phyloP scores from a whole-genome alignment of 1,140 invertebrate species.

The Panagrolaimus sp. region DNA sequence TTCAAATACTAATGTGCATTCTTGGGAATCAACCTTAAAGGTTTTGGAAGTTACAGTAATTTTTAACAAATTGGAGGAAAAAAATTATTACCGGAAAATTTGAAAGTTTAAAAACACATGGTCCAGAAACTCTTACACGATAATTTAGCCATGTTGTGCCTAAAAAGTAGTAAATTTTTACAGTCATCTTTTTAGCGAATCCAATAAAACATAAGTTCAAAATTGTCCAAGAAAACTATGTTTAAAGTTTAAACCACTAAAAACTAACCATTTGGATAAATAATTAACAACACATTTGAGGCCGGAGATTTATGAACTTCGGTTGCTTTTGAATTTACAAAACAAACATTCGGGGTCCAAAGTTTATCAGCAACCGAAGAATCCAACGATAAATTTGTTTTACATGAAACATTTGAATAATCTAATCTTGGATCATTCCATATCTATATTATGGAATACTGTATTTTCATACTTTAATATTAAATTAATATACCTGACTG shows the following conservation, averaged over 20 bases:
- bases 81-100: slow-evolving; percentile 44
- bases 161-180: slow-evolving; percentile 17
- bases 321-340: slow-evolving; percentile 54
- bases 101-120: slow-evolving; percentile 52
- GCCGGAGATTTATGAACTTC: slow-evolving; percentile 53
- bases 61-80: background rate
- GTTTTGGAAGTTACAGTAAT: too few relatives aligned
- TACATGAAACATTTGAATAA: slow-evolving; percentile 55
- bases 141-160: slow-evolving; percentile 53
- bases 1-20: slow-evolving; percentile 45
- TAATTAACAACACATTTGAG: slow-evolving; percentile 54
- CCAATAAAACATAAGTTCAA: too few relatives aligned
- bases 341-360: slow-evolving; percentile 57
- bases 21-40: slow-evolving; percentile 46
- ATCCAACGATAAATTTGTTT: slow-evolving; percentile 56
- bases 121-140: slow-evolving; percentile 53
- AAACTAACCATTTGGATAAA: slow-evolving; percentile 55
- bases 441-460: too few relatives aligned
- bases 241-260: background rate
- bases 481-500: slow-evolving; percentile 28
- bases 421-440: slow-evolving; percentile 53
- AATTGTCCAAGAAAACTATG: too few relatives aligned
- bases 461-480: too few relatives aligned
- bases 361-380: slow-evolving; percentile 51
- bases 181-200: too few relatives aligned